Percentiles rank a stretch among this genome's conserved stretches.
phyloP scores from a whole-genome alignment of 2,888 invertebrate species.

The Polydrusus tereticollis region DNA sequence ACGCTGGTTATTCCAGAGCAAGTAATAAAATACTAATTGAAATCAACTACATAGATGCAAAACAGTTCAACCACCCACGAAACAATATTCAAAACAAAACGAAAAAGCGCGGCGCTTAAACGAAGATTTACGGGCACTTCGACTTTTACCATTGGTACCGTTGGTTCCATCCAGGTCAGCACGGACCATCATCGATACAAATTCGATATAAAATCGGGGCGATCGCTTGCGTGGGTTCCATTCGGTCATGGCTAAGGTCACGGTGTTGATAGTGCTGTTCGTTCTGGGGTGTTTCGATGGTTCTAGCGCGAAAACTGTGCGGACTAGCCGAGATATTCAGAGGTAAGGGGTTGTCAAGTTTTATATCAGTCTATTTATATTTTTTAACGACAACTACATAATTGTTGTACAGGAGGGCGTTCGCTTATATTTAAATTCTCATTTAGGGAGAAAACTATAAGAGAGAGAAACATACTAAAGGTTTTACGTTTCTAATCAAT shows the following conservation, averaged over 20 bases:
- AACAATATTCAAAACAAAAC: constrained; percentile 30
- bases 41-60: not conserved
- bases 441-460: too few relatives aligned
- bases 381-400: too few relatives aligned
- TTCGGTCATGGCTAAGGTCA: constrained; percentile 44
- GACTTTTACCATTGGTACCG: constrained; percentile 43
- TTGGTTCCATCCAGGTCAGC: constrained; percentile 42
- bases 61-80: constrained; percentile 36
- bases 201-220: constrained; percentile 38
- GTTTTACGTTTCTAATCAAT: too few relatives aligned
- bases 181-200: constrained; percentile 23
- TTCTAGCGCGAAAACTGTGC: constrained; percentile 4
- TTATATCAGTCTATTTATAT: too few relatives aligned
- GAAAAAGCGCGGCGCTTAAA: constrained; percentile 23
- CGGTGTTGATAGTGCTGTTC: constrained; percentile 22
- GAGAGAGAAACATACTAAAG: too few relatives aligned
- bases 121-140: constrained; percentile 37
- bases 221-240: constrained; percentile 32
- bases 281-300: constrained; percentile 23
- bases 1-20: too few relatives aligned
- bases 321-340: constrained; percentile 1
- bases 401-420: too few relatives aligned
- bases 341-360: constrained; percentile 6
- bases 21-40: too few relatives aligned
- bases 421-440: too few relatives aligned